Base-by-base conservation (phyloP, 2,888 invertebrate genomes). In the Drosophila greeni region DNA sequence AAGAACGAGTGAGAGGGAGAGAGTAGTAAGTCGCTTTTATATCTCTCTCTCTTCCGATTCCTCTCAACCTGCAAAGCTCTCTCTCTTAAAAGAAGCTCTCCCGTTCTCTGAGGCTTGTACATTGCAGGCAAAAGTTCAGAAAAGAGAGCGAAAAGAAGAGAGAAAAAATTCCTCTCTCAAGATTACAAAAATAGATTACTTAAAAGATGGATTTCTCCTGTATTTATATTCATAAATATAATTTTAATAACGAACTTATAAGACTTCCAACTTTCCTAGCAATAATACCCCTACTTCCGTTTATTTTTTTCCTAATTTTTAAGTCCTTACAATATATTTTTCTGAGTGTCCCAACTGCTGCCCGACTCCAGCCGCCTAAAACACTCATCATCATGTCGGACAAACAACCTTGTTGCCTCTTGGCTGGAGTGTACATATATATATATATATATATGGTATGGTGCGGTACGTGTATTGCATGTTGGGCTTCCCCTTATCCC, bases 331-430 rank as follows among this genome's bases (percentile, higher is more conserved):
- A 9, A 24, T 11, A 9, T 2, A n/a, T 52, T 53, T 56, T 23
- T 16, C 18, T 3, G 9, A 59, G 49, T 62, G 68, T 14, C 52
- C 5, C 0, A 16, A 52, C 16, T 4, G 42, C 31, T 74, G 70
- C 55, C 69, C 61, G 43, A 74, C 68, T 64, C 67, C 70, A 76
- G 72, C 74, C 78, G 81, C 75, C 81, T 82, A 71, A 82, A 80
- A 83, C 83, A 81, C 80, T 81, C 80, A 81, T 83, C 83, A 81
- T 81, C 83, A 81, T 81, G 80, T 81, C 80, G 83, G 78, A 81
- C 80, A 81, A 81, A 83, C 83, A 81, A 81, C 82, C 83, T 80
- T 80, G 83, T 82, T 80, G 76, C 76, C 76, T 54, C 52, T 68
- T 23, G 37, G 52, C 59, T 40, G 67, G 73, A 72, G 69, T 77